Conservation (phyloP, 2,113 vertebrate genomes). For the Pluvialis apricaria region DNA sequence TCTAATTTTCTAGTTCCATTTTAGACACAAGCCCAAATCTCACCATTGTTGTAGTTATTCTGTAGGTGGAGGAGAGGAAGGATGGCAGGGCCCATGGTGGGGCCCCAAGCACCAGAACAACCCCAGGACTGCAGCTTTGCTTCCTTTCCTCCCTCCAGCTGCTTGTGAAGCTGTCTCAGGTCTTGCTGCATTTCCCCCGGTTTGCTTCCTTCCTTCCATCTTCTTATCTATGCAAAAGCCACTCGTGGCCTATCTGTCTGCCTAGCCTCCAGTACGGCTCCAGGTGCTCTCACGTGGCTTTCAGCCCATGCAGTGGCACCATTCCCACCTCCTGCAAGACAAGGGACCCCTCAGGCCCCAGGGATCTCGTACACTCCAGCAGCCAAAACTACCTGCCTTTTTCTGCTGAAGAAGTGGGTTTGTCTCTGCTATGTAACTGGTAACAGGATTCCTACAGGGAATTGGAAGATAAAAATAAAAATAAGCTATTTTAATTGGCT, state of each 20-base stretch:
- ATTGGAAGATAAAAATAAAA: background rate
- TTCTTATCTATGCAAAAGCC: background rate
- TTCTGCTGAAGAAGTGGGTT: background rate
- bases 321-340: background rate
- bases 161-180: background rate
- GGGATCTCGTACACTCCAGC: background rate
- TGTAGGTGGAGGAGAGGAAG: background rate
- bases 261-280: background rate
- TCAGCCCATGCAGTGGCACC: background rate
- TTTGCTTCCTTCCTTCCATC: background rate
- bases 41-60: background rate
- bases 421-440: background rate
- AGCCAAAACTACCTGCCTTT: background rate
- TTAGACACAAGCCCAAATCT: background rate
- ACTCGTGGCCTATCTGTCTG: background rate
- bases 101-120: background rate
- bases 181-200: background rate
- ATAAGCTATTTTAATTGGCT: background rate
- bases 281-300: accelerated
- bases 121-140: accelerated
- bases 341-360: background rate
- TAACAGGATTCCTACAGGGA: background rate
- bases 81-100: background rate
- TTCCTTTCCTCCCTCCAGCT: background rate
- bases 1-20: background rate